Evolutionary conservation across 1,140 invertebrate genomes (phyloP), one percentile per base, ranked within the genome.

Genomic region (Myzus persicae): DNA sequence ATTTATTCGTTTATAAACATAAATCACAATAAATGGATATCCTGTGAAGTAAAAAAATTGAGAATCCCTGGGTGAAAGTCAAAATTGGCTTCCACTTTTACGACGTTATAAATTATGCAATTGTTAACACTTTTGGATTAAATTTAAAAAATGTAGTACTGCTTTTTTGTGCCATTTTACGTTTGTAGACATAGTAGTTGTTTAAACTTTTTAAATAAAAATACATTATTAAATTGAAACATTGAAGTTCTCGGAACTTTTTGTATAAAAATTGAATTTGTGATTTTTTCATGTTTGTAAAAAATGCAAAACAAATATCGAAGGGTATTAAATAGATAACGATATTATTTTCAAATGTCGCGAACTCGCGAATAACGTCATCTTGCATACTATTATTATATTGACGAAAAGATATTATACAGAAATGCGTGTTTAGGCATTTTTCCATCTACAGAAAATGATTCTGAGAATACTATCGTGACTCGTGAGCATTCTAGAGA

Each of bases 1-100:
- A 36, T 90, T 59, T 90, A 90, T 59, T 42, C 36, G 26, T 90
- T 90, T 59, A 31, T 90, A 90, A 90, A 42, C 44, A 90, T 90
- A 90, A 90, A 90, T 90, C 88, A 90, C 24, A 42, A 59, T 26
- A 42, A 59, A 90, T 59, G 51, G 88, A 5, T 59, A 38, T 31
- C 38, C 36, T 54, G 38, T 90, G n/a, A 59, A 90, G 2, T 42
- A 22, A 8, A 90, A 42, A 40, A 51, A 6, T 90, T 59, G 31
- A 40, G 85, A 51, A 88, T 48, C 20, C n/a, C 31, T 88, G 44
- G 44, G 87, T 6, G 1, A 46, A 31, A 48, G 26, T 88, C 44
- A 90, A 59, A 59, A 40, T 54, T 59, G 51, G 51, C 26, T 36
- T 90, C 11, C 6, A 90, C 14, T 26, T 90, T 90, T 59, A 59